A percentile compares a stretch with the other conserved stretches of the same genome.
Evolutionary conservation across 2,888 invertebrate genomes (phyloP).

Genomic region (Hydriomena furcata): DNA sequence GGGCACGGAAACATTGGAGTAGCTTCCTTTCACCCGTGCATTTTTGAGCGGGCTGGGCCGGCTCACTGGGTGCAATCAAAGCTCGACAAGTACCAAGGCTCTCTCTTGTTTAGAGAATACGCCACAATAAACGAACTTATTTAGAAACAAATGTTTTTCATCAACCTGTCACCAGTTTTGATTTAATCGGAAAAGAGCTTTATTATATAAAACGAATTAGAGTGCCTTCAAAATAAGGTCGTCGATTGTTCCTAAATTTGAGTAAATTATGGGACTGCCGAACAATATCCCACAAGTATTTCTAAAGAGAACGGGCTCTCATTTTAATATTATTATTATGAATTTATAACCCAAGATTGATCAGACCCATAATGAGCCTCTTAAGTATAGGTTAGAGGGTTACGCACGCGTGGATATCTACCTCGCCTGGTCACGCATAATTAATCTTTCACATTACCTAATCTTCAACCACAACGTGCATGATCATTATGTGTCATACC

Average conservation of each 20-base stretch:
- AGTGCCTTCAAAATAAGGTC: too few relatives aligned
- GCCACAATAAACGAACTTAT: slow-evolving; percentile 20
- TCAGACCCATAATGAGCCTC: slow-evolving; percentile 18
- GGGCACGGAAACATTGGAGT: slow-evolving; percentile 58
- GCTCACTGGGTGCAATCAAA: slow-evolving; percentile 54
- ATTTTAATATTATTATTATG: background rate
- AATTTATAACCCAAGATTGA: background rate
- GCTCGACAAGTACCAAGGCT: slow-evolving; percentile 43
- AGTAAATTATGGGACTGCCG: background rate
- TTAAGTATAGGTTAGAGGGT: slow-evolving; percentile 31
- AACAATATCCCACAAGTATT: background rate
- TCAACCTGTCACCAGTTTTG: too few relatives aligned
- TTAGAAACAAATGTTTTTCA: too few relatives aligned
- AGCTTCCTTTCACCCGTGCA: slow-evolving; percentile 61
- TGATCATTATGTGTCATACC: background rate
- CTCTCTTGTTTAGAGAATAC: slow-evolving; percentile 15
- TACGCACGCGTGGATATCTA: slow-evolving; percentile 28
- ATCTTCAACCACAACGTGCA: slow-evolving; percentile 28
- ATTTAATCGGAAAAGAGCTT: too few relatives aligned
- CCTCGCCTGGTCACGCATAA: slow-evolving; percentile 39
- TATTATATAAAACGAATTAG: too few relatives aligned
- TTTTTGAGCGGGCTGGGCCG: slow-evolving; percentile 48
- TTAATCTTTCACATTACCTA: slow-evolving; percentile 39
- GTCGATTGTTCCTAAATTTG: too few relatives aligned
- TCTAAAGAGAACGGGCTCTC: too few relatives aligned